phyloP scores from a whole-genome alignment of 1,140 invertebrate genomes.

The Hydropsyche tenuis region DNA sequence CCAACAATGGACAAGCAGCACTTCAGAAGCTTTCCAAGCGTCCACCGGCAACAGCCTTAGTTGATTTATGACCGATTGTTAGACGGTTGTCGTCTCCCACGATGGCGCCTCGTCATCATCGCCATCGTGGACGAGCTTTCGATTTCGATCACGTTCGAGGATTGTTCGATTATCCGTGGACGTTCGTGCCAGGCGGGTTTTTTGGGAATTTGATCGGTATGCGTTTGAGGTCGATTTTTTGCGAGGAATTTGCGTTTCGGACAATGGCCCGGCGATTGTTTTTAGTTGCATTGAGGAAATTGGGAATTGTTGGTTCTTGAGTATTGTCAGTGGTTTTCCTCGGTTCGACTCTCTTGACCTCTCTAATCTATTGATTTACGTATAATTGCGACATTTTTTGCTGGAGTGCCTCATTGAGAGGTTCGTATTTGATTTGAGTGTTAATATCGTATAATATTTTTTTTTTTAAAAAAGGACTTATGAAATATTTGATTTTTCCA shows the following conservation, averaged over 20 bases:
- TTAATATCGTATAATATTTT: no score
- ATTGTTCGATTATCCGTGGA: neutral
- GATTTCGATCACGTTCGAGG: slow-evolving; percentile 15
- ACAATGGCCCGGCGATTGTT: no score
- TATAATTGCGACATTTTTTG: no score
- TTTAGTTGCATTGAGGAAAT: no score
- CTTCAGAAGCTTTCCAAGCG: neutral
- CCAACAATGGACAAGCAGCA: slow-evolving; percentile 3
- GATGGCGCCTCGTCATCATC: neutral
- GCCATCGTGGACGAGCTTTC: no score
- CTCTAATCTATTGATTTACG: neutral
- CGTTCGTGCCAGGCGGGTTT: neutral
- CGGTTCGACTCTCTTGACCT: neutral
- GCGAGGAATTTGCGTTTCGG: neutral
- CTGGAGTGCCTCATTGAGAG: no score
- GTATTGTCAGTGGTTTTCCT: neutral
- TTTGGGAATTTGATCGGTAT: slow-evolving; percentile 2
- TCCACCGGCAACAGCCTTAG: neutral
- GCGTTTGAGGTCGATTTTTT: neutral
- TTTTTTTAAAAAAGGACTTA: no score
- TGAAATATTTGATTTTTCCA: no score
- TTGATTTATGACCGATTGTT: slow-evolving; percentile 13
- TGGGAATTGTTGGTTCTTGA: neutral
- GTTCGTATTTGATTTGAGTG: no score
- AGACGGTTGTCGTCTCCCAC: neutral